phyloP scores from a whole-genome alignment of 92 coral and sea anemone genomes.

The Epizoanthus ramosus region DNA sequence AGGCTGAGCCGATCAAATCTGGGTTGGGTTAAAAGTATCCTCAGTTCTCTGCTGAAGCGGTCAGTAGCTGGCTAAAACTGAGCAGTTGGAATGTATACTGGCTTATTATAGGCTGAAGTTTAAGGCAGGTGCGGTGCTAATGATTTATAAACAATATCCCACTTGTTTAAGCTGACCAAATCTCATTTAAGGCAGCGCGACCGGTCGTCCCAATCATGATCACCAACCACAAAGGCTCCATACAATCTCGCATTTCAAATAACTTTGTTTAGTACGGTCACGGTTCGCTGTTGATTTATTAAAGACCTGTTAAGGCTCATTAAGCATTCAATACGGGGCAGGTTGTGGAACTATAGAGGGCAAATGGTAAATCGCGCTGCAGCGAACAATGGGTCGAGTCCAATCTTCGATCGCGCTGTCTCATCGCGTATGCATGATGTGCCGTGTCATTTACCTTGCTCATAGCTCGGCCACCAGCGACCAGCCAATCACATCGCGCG shows the following conservation, averaged over 20 bases:
- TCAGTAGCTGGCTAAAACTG: constrained; percentile 32
- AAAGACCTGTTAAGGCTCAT: constrained; percentile 83
- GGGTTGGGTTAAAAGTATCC: neutral
- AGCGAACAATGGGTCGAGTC: constrained; percentile 65
- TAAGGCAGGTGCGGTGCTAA: constrained; percentile 31
- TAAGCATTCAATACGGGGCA: constrained; percentile 78
- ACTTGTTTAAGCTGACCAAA: constrained; percentile 65
- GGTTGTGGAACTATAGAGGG: constrained; percentile 71
- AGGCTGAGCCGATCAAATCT: neutral
- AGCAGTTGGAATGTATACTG: constrained; percentile 20
- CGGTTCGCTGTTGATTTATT: constrained; percentile 83
- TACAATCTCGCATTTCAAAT: constrained; percentile 71
- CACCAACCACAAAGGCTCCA: constrained; percentile 60
- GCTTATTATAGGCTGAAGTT: constrained; percentile 36
- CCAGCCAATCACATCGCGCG: constrained; percentile 65
- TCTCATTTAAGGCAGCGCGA: constrained; percentile 67
- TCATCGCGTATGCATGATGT: constrained; percentile 93
- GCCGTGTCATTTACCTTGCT: constrained; percentile 28
- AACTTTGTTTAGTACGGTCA: constrained; percentile 68
- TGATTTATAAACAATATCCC: constrained; percentile 72
- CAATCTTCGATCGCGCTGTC: constrained; percentile 59
- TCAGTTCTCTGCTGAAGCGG: constrained; percentile 30
- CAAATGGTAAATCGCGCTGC: constrained; percentile 70
- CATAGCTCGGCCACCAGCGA: constrained; percentile 54
- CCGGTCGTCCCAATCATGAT: constrained; percentile 53